phyloP scores from a whole-genome alignment of 92 coral and sea anemone genomes.

The Parazoanthus swiftii region DNA sequence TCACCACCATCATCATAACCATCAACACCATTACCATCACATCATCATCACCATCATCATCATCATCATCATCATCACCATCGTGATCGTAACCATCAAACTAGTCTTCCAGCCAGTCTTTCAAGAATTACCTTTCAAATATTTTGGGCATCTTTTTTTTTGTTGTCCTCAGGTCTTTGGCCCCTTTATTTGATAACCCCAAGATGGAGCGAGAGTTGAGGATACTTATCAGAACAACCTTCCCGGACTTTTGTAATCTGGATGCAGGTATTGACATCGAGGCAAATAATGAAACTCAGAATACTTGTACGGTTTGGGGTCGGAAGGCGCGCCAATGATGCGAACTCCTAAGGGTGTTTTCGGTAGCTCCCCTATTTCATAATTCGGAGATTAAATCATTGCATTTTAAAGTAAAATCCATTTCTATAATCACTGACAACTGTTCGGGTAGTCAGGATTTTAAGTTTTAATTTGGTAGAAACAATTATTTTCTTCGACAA shows the following conservation, averaged over 20 bases:
- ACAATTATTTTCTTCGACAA: no score
- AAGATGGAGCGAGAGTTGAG: conserved; percentile 87
- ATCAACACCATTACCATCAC: neutral
- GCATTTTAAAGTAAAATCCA: no score
- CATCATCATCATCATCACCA: neutral
- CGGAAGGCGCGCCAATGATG: no score
- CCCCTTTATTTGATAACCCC: conserved; percentile 89
- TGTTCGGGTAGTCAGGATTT: no score
- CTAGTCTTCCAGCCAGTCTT: no score
- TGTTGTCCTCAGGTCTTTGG: conserved; percentile 62
- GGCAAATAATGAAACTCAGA: neutral
- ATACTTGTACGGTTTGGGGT: no score
- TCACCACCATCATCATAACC: neutral
- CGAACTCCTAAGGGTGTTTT: no score
- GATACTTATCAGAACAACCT: conserved; percentile 70
- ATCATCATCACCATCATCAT: neutral
- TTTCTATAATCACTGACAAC: no score
- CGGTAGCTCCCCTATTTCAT: no score
- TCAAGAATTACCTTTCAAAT: no score
- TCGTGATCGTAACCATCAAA: neutral
- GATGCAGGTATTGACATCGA: conserved; percentile 42
- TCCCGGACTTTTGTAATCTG: conserved; percentile 87
- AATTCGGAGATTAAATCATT: no score
- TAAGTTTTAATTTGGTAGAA: no score
- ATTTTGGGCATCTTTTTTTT: neutral